Base-by-base conservation (phyloP, 2,888 invertebrate species). In the Euproctis similis region DNA sequence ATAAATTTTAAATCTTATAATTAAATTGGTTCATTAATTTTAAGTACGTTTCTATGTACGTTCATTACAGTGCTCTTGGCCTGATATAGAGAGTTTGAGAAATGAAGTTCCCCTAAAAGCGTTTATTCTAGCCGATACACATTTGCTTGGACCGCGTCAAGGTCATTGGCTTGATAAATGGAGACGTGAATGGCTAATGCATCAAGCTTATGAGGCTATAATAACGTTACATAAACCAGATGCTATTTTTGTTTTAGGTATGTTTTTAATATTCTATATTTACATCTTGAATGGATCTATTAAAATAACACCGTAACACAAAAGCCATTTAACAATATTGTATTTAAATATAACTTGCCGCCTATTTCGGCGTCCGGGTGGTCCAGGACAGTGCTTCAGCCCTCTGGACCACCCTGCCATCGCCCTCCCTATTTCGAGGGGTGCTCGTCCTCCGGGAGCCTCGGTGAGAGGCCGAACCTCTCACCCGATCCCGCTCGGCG, bases 141-240 rank as follows among this genome's bases (percentile, higher is more conserved):
- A 98, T 82, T 86, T 98, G 31, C 75, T 98, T 11, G 97, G 98
- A 1, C 89, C 91, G 1, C 81, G 88, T 37, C 87, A 89, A 31
- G 98, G 98, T 0, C 96, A 98, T 61, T 98, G 97, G 97, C 88
- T 96, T 59, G 98, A 99, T 68, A 97, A 96, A 78, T 77, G 97
- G 44, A 87, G 94, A 61, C 87, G 97, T 49, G 98, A 99, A 80
- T 98, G 96, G 97, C 98, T 98, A 76, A 99, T 99, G 98, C 88
- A 93, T 48, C 87, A 94, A 54, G 88, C 95, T 1, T 99, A 95
- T 67, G 93, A 95, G 80, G 91, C 96, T 8, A 90, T 95, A 2
- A 87, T 95, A 50, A 65, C 78, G 1, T 56, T 96, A 19, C 92
- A 96, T 53, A 86, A 86, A 38, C 98, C 98, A 1, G 94, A 98